Evolutionary conservation across 2,888 invertebrate species (phyloP), one percentile per base, ranked within the genome.

Genomic region (Watsonalla cultraria): DNA sequence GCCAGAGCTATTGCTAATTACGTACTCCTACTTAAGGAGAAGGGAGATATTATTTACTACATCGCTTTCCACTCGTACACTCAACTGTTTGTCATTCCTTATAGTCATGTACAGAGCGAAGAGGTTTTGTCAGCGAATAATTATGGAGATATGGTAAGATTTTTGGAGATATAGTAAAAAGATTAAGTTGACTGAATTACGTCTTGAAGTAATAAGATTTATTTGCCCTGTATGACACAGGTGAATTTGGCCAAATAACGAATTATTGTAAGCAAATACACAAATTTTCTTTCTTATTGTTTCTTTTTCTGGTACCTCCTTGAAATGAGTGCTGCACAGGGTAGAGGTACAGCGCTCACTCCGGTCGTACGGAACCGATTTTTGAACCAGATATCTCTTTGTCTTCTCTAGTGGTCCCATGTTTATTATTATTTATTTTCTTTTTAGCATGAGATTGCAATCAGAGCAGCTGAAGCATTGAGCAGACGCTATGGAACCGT

Each of bases 51-150:
- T 0, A 76, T 90, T 0, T 87, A 92, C 53, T 93, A 92, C 64
- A 70, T 93, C 5, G 87, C 91, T 0, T 84, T 93, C 57, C 93
- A 93, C 71, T 92, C 93, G 0, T 93, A 85, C 67, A 87, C 92
- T 0, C 93, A 93, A 58, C 70, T 90, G 35, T 76, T 92, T 8
- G 65, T 92, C 7, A 66, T 92, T n/a, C 92, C 92, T 0, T 92
- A 88, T 58, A 92, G 92, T 50, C 82, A 90, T 54, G 66, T 84
- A 0, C 51, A 39, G 8, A 64, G 56, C 11, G 59, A 59, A n/a
- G 67, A 66, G 6, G 57, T 58, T 2, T 62, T 74, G 0, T 52
- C 65, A 0, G 74, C 80, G 1, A 72, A 69, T 5, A 88, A 90
- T 59, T 90, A 80, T 58, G 80, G 70, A 45, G 79, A 90, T 54